phyloP scores from a whole-genome alignment of 2,888 invertebrate species.

The Elgonia sp. region DNA sequence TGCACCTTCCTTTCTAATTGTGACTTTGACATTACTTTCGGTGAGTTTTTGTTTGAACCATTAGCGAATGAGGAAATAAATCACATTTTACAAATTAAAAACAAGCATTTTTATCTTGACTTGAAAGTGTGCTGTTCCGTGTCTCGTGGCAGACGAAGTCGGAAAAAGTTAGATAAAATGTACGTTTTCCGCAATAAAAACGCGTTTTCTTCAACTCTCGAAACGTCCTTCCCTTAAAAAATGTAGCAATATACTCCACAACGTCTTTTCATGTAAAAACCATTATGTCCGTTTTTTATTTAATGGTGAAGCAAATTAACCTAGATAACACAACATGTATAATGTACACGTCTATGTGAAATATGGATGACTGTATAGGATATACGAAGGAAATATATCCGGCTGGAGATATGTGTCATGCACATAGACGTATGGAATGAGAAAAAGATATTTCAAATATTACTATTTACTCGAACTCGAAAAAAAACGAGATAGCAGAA shows the following conservation, averaged over 20 bases:
- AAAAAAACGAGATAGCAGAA: neutral
- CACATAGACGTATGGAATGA: constrained; percentile 40
- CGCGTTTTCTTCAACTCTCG: neutral
- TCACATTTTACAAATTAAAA: neutral
- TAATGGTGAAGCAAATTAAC: constrained; percentile 55
- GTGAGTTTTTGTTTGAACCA: neutral
- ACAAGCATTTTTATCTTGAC: neutral
- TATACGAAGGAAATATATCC: constrained; percentile 57
- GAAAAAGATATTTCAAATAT: constrained; percentile 60
- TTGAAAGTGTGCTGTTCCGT: neutral
- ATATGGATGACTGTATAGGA: constrained; percentile 56
- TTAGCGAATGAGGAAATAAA: neutral
- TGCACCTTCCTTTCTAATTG: too few species aligned
- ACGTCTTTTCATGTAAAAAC: constrained; percentile 9
- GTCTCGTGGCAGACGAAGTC: too few species aligned
- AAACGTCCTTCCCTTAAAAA: neutral
- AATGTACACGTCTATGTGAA: constrained; percentile 46
- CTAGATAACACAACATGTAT: constrained; percentile 36
- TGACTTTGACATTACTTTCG: too few species aligned
- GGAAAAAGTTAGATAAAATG: neutral
- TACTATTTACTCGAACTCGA: constrained; percentile 15
- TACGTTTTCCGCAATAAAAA: constrained; percentile 1
- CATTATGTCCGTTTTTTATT: constrained; percentile 18
- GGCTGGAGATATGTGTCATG: constrained; percentile 57
- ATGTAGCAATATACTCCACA: neutral